Evolutionary conservation across 2,113 vertebrate species (phyloP).

Genomic region (Phalacrocorax brasilianus): DNA sequence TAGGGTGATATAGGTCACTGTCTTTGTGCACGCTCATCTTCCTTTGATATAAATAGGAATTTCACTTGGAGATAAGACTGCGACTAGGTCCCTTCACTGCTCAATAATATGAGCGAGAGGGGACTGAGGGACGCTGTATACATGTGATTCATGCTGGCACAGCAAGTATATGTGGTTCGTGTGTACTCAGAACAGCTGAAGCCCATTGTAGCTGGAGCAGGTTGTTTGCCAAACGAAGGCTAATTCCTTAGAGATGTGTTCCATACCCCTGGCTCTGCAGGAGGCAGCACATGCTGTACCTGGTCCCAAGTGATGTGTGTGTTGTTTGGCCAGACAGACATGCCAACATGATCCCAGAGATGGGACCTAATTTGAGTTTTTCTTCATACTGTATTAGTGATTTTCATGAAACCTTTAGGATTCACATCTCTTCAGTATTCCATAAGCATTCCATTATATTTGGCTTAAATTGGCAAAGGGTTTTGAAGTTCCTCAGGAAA

Average conservation of each 20-base stretch:
- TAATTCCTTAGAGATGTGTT: neutral
- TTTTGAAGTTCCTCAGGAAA: neutral
- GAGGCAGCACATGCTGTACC: rapidly evolving
- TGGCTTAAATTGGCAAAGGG: neutral
- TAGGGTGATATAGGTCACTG: neutral
- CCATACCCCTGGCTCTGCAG: neutral
- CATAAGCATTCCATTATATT: neutral
- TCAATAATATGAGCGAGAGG: neutral
- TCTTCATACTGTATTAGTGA: neutral
- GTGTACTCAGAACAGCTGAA: neutral
- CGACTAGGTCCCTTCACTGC: neutral
- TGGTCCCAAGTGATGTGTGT: neutral
- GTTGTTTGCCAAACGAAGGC: neutral
- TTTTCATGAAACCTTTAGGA: neutral
- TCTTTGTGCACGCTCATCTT: neutral
- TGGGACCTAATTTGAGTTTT: neutral
- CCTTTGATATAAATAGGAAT: neutral
- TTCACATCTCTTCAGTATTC: neutral
- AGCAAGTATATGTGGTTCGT: neutral
- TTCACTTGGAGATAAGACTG: neutral
- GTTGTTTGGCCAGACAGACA: neutral
- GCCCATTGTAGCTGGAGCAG: neutral
- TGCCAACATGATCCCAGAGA: neutral
- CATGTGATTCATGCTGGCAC: neutral
- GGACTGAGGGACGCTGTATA: neutral